Evolutionary conservation across 2,113 vertebrate species (phyloP).

Genomic region (Corythornis madagascariensis): DNA sequence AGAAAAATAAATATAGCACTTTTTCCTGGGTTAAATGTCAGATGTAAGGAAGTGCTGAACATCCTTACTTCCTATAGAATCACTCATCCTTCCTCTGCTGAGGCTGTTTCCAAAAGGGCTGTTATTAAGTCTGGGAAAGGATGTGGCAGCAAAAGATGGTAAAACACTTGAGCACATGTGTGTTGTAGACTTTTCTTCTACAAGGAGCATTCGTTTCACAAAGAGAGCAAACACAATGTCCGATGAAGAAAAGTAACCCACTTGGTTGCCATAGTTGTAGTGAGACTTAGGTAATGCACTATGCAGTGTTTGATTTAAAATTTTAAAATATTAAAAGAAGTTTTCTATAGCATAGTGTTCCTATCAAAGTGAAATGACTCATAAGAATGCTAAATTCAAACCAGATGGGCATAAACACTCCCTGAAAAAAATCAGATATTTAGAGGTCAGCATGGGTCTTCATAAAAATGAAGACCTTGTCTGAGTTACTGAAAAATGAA

Average conservation of each 20-base stretch:
- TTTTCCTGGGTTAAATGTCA: conserved; percentile 75
- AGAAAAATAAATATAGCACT: conserved; percentile 78
- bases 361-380: conserved; percentile 87
- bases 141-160: conserved; percentile 50
- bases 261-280: conserved; percentile 30
- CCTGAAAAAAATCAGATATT: conserved; percentile 77
- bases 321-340: conserved; percentile 80
- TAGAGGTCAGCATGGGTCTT: conserved; percentile 79
- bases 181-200: conserved; percentile 50
- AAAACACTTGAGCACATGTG: conserved; percentile 62
- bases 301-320: conserved; percentile 76
- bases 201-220: conserved; percentile 41
- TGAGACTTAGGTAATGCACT: conserved; percentile 71
- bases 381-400: conserved; percentile 86
- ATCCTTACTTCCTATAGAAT: conserved; percentile 72
- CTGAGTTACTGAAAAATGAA: conserved; percentile 74
- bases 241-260: conserved; percentile 2
- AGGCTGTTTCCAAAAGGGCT: conserved; percentile 60
- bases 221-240: conserved; percentile 32
- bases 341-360: conserved; percentile 78
- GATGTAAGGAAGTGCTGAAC: conserved; percentile 72
- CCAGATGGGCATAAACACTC: conserved; percentile 85
- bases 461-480: conserved; percentile 81
- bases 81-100: conserved; percentile 67
- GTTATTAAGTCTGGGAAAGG: conserved; percentile 61